Conservation (phyloP, 53 echinoderm and acorn worm species). For the Pentamera pediparva region DNA sequence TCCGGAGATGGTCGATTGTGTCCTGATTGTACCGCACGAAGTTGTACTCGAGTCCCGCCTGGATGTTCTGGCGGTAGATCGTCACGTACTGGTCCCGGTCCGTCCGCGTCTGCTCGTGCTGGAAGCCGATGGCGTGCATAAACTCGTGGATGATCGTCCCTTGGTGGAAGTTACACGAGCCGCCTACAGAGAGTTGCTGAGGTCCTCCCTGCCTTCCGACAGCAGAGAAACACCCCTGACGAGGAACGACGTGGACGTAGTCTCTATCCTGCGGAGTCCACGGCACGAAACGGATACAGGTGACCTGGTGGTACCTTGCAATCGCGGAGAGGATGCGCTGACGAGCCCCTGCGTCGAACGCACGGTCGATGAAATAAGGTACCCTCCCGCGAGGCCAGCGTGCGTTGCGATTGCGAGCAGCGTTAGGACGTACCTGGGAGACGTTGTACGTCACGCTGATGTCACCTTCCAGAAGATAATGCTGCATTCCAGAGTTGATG, state of each 20-base stretch:
- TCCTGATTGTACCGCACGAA: conserved; percentile 50
- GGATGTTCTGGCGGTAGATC: conserved; percentile 59
- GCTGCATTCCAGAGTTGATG: too few relatives aligned
- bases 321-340: conserved; percentile 44
- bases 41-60: conserved; percentile 50
- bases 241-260: conserved; percentile 57
- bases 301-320: conserved; percentile 49
- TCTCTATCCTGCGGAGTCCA: conserved; percentile 49
- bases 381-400: conserved; percentile 63
- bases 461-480: too few relatives aligned
- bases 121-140: conserved; percentile 75
- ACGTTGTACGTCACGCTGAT: too few relatives aligned
- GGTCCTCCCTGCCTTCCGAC: conserved; percentile 58
- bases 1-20: conserved; percentile 50
- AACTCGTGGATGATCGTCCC: conserved; percentile 74
- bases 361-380: conserved; percentile 57
- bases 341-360: conserved; percentile 53
- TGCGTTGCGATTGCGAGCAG: conserved; percentile 41
- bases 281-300: conserved; percentile 53
- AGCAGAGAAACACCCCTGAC: conserved; percentile 63
- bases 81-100: conserved; percentile 68
- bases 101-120: conserved; percentile 69
- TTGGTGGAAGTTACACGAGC: conserved; percentile 43
- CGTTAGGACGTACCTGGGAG: conserved; percentile 19
- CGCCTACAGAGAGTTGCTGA: conserved; percentile 65